These are phyloP conservation scores for Neolamprologus hecqui DNA, from an alignment of 2,113 vertebrate species.

Conservation along the genomic window DNA sequence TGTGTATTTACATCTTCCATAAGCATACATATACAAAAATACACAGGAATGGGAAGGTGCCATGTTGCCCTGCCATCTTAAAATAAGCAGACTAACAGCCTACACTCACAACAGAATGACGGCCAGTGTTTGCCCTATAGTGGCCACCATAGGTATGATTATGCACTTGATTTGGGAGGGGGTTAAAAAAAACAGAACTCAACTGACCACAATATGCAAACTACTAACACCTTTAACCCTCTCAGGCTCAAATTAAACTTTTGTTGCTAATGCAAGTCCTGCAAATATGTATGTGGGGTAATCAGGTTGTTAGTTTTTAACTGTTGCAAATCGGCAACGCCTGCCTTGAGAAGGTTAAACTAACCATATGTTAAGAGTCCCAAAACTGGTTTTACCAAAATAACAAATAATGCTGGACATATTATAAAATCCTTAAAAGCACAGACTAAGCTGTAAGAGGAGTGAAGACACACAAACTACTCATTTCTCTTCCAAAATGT, in stretches of 20 bases:
- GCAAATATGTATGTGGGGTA: neutral
- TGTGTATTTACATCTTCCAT: neutral
- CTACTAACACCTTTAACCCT: neutral
- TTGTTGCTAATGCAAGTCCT: neutral
- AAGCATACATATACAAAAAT: neutral
- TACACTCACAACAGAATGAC: neutral
- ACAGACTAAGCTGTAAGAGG: neutral
- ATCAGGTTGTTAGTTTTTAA: neutral
- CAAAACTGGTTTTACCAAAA: neutral
- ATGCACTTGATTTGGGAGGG: neutral
- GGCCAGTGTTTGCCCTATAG: neutral
- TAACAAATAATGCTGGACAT: neutral
- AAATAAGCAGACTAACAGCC: neutral
- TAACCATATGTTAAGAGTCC: neutral
- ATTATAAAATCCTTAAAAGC: neutral
- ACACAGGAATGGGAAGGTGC: neutral
- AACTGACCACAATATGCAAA: neutral
- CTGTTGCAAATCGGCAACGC: neutral
- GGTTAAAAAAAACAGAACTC: neutral
- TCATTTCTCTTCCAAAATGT: neutral
- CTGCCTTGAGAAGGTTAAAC: neutral
- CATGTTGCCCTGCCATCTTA: neutral
- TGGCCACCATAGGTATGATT: neutral
- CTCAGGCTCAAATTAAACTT: neutral
- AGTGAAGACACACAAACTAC: neutral